Percentiles rank a stretch among this genome's conserved stretches.
Conservation (phyloP, 2,113 vertebrate species). For the Neoarius graeffei region DNA sequence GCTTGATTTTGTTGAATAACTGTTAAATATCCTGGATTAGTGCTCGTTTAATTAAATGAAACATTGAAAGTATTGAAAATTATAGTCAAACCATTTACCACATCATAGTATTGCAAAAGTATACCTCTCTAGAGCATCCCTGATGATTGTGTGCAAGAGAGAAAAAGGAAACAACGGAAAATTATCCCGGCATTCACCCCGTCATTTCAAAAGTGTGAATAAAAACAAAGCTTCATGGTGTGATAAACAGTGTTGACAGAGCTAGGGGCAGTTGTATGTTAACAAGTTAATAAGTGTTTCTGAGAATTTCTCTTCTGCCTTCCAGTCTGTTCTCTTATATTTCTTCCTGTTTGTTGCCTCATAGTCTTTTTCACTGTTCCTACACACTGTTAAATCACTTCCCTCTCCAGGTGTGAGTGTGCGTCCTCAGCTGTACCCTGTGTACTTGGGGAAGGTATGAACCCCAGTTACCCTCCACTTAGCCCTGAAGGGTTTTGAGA, state of each 20-base stretch:
- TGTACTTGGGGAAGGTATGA: constrained; percentile 45
- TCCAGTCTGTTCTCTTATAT: not conserved
- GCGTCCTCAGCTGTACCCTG: constrained; percentile 42
- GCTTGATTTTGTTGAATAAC: too few species aligned
- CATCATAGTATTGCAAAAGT: not conserved
- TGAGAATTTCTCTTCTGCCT: not conserved
- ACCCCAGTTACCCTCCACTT: constrained; percentile 50
- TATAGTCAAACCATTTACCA: not conserved
- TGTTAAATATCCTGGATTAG: not conserved
- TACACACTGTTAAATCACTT: constrained; percentile 21
- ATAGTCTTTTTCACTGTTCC: not conserved
- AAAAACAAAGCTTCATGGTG: constrained; percentile 51
- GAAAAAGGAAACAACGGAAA: constrained; percentile 12
- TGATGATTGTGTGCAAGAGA: not conserved
- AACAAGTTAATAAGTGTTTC: constrained; percentile 44
- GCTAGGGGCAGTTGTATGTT: constrained; percentile 40
- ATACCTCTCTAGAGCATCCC: constrained; percentile 22
- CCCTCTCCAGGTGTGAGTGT: constrained; percentile 46
- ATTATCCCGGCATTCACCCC: constrained; percentile 48
- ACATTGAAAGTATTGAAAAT: not conserved
- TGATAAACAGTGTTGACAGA: constrained; percentile 46
- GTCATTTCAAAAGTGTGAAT: constrained; percentile 49
- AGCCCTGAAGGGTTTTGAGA: constrained; percentile 63
- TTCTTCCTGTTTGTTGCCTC: constrained; percentile 20
- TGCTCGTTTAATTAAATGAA: not conserved